These are phyloP conservation scores for Pedetes capensis DNA, from an alignment of 2,113 vertebrate species.

Conservation along the genomic window DNA sequence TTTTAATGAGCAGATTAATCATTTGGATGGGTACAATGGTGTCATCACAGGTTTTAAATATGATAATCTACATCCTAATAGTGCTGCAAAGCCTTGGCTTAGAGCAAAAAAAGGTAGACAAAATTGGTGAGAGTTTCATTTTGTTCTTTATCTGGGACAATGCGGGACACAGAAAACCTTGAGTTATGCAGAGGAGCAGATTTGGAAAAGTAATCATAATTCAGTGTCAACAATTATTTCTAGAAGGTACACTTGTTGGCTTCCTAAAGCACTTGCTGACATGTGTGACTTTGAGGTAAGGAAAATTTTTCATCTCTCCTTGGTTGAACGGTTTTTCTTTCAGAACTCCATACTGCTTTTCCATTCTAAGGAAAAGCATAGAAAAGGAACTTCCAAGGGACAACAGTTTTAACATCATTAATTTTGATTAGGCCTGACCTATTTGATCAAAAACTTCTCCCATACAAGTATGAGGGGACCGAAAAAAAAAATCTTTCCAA, in stretches of 20 bases:
- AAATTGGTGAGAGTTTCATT: slow-evolving; percentile 83
- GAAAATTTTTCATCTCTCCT: slow-evolving; percentile 56
- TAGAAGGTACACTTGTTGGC: slow-evolving; percentile 47
- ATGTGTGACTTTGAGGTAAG: not conserved
- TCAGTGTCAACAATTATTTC: slow-evolving; percentile 73
- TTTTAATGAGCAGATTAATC: slow-evolving; percentile 95
- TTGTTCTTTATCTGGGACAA: slow-evolving; percentile 77
- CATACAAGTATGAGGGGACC: not conserved
- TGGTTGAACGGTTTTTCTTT: slow-evolving; percentile 65
- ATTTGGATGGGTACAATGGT: slow-evolving; percentile 90
- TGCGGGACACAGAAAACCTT: slow-evolving; percentile 71
- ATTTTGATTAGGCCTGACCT: not conserved
- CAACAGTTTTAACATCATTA: slow-evolving; percentile 51
- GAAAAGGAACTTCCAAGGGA: slow-evolving; percentile 52
- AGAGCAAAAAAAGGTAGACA: slow-evolving; percentile 84
- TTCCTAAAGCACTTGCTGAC: slow-evolving; percentile 58
- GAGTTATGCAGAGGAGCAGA: slow-evolving; percentile 69
- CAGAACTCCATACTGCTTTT: not conserved
- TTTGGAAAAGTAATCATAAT: slow-evolving; percentile 59
- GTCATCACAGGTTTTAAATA: slow-evolving; percentile 93
- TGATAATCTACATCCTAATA: slow-evolving; percentile 90
- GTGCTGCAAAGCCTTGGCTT: slow-evolving; percentile 86
- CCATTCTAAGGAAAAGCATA: slow-evolving; percentile 48
- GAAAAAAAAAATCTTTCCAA: not conserved
- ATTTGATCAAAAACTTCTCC: not conserved